phyloP scores from a whole-genome alignment of 2,797 vertebrate species.

The Neosilurus mollespiculum region DNA sequence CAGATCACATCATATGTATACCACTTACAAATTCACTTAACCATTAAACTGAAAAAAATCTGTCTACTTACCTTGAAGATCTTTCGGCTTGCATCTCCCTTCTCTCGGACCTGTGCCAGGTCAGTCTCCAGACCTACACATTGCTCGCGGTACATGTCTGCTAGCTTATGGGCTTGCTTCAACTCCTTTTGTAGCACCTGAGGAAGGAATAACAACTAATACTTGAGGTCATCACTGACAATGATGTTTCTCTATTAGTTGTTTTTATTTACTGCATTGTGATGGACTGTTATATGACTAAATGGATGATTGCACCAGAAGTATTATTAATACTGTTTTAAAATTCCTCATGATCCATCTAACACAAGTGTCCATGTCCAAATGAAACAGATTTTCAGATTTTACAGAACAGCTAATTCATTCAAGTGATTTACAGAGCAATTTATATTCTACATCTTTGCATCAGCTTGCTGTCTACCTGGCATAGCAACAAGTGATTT shows the following conservation, averaged over 20 bases:
- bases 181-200: conserved; percentile 85
- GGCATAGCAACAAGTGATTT: background rate
- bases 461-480: background rate
- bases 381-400: background rate
- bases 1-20: background rate
- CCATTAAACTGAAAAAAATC: background rate
- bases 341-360: background rate
- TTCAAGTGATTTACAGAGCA: background rate
- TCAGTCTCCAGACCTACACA: conserved; percentile 88
- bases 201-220: background rate
- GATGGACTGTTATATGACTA: background rate
- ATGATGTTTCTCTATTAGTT: background rate
- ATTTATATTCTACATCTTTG: background rate
- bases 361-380: background rate
- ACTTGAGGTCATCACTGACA: background rate
- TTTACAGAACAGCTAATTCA: background rate
- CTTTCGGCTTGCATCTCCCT: conserved; percentile 82
- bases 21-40: background rate
- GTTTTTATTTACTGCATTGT: background rate
- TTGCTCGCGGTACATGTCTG: conserved; percentile 92
- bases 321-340: background rate
- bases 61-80: conserved; percentile 83
- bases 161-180: conserved; percentile 81
- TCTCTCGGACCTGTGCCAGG: conserved; percentile 84
- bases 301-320: background rate